Percentiles rank a stretch among this genome's conserved stretches.
Conservation (phyloP, 2,888 invertebrate species). For the Hydrotaea cyrtoneurina region DNA sequence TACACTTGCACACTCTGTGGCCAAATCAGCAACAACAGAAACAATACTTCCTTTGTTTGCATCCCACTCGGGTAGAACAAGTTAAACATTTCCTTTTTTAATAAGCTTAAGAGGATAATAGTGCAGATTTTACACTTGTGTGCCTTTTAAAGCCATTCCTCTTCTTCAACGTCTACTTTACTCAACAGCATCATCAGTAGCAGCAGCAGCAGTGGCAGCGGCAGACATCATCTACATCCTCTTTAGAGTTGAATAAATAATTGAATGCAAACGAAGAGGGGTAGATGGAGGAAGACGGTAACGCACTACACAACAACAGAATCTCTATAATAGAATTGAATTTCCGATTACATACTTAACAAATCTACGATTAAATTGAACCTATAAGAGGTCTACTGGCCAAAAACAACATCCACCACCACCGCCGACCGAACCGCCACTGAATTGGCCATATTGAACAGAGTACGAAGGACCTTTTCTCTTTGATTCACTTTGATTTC, state of each 20-base stretch:
- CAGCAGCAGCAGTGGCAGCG: background rate
- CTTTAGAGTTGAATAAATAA: slow-evolving; percentile 58
- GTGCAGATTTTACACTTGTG: slow-evolving; percentile 53
- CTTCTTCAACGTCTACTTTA: background rate
- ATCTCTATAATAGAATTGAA: slow-evolving; percentile 28
- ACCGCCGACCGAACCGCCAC: background rate
- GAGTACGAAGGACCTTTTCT: background rate
- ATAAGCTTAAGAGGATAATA: slow-evolving; percentile 61
- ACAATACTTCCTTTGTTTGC: slow-evolving; percentile 12
- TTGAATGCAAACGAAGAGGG: slow-evolving; percentile 44
- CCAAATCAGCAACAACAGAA: background rate
- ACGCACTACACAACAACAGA: slow-evolving; percentile 44
- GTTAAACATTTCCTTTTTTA: slow-evolving; percentile 60
- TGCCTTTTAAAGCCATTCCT: slow-evolving; percentile 8
- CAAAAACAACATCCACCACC: slow-evolving; percentile 41
- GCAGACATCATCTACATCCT: background rate
- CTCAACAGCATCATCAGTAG: slow-evolving; percentile 7
- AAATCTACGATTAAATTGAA: slow-evolving; percentile 64
- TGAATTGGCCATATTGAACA: background rate
- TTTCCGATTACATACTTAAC: slow-evolving; percentile 62
- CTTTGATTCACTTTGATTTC: background rate
- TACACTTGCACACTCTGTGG: background rate
- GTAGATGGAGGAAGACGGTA: slow-evolving; percentile 17
- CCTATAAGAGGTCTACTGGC: slow-evolving; percentile 60
- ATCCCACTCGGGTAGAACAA: slow-evolving; percentile 40